phyloP scores from a whole-genome alignment of 2,113 vertebrate genomes.

The Dicaeum eximium region DNA sequence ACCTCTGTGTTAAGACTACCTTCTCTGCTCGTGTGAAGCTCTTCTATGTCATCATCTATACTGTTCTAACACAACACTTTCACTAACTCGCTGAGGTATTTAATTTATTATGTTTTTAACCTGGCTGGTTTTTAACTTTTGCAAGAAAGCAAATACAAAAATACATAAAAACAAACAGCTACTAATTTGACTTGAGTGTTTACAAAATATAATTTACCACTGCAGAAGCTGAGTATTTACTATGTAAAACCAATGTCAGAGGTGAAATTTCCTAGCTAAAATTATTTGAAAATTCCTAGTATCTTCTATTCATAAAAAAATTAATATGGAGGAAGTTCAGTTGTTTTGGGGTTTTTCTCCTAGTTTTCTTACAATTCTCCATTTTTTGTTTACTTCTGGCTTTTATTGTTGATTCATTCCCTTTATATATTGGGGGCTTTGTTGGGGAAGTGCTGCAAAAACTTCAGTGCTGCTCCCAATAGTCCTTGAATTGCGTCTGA shows the following conservation, averaged over 20 bases:
- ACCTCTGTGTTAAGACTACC: background rate
- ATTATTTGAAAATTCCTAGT: background rate
- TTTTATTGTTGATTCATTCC: background rate
- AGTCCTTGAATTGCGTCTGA: background rate
- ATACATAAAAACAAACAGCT: background rate
- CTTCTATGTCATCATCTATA: background rate
- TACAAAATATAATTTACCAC: background rate
- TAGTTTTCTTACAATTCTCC: background rate
- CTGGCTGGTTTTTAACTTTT: background rate
- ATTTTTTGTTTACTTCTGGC: background rate
- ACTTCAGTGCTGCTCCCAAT: background rate
- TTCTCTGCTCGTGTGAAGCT: background rate
- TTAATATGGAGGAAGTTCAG: background rate
- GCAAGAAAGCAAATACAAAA: background rate
- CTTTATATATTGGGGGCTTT: background rate
- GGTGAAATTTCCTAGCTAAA: background rate
- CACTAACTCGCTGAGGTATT: background rate
- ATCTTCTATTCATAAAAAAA: background rate
- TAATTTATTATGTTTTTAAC: background rate
- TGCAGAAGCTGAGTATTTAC: background rate
- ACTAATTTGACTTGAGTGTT: background rate
- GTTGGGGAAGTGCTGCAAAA: background rate
- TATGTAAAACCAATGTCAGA: background rate
- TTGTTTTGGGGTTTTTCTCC: rapidly evolving
- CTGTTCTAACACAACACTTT: background rate